phyloP scores from a whole-genome alignment of 2,113 vertebrate genomes.

The Bubo bubo region DNA sequence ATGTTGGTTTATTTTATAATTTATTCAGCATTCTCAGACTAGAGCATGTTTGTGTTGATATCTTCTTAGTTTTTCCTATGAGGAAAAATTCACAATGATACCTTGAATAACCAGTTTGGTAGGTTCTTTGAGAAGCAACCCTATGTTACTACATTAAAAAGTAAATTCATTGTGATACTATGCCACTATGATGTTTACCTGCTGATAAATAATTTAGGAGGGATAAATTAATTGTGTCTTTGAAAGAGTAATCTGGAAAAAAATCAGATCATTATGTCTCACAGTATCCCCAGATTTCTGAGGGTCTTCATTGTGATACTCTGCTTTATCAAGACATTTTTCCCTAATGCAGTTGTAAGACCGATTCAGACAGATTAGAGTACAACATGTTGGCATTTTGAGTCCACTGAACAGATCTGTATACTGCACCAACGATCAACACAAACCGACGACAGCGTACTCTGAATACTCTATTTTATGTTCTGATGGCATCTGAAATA shows the following conservation, averaged over 20 bases:
- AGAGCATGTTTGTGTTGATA: not conserved
- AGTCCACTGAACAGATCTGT: not conserved
- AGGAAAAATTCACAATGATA: not conserved
- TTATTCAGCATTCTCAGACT: not conserved
- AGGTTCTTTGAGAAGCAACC: not conserved
- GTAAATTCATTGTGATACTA: not conserved
- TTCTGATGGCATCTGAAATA: not conserved
- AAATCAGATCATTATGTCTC: not conserved
- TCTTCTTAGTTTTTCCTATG: not conserved
- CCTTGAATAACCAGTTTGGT: not conserved
- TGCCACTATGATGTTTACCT: not conserved
- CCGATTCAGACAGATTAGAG: not conserved
- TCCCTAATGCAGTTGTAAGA: not conserved
- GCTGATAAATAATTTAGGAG: not conserved
- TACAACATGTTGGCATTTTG: not conserved
- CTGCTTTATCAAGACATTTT: not conserved
- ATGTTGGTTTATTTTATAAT: not conserved
- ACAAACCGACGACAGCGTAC: not conserved
- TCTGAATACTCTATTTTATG: not conserved
- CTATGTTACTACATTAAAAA: not conserved
- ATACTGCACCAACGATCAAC: rapidly evolving
- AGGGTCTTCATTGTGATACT: not conserved
- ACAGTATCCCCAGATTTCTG: not conserved
- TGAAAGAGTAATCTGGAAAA: not conserved
- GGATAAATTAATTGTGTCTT: not conserved